Base-by-base conservation (phyloP, 2,888 invertebrate genomes). In the Melieria picta region DNA sequence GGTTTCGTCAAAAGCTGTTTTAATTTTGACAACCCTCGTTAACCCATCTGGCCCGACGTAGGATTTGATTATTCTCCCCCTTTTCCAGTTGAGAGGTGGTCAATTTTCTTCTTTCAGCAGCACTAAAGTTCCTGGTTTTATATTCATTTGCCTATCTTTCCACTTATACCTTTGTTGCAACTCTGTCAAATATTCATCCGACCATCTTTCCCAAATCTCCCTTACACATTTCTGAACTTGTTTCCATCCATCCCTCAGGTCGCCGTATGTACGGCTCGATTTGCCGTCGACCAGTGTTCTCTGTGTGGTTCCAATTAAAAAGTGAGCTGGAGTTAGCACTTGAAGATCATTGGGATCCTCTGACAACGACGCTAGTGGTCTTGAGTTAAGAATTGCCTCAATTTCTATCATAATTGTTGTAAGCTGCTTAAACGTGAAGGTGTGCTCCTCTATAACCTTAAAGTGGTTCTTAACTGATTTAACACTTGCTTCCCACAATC, bases 1-100 rank as follows among this genome's bases (percentile, higher is more conserved):
- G 30, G 30, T 30, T 30, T 30, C 30, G 3, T 2, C 30, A 30
- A 30, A 30, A 2, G 30, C 65, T 57, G 72, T 72, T 57, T 72
- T 72, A 69, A 74, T 61, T 55, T 74, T 69, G 57, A 73, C 67
- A 66, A 61, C 69, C 55, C 74, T 67, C 16, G 68, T 68, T 13
- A 68, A 43, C 5, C 67, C 71, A 73, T 71, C 65, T 57, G 66
- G 67, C 11, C 68, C 68, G 9, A 71, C 57, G 67, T 57, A 68
- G 7, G 57, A 62, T 57, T 69, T 57, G 61, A 65, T 62, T 61
- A 72, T 57, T 65, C 69, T 69, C 46, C 72, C 69, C 65, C 65
- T 65, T 52, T 62, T 69, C 72, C 72, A 72, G 62, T 60, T 62
- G 43, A 72, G 7, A 7, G 66, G 62, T n/a, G 58, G 65, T 46